Evolutionary conservation across 2,888 invertebrate genomes (phyloP).

Genomic region (Scaeva pyrastri): DNA sequence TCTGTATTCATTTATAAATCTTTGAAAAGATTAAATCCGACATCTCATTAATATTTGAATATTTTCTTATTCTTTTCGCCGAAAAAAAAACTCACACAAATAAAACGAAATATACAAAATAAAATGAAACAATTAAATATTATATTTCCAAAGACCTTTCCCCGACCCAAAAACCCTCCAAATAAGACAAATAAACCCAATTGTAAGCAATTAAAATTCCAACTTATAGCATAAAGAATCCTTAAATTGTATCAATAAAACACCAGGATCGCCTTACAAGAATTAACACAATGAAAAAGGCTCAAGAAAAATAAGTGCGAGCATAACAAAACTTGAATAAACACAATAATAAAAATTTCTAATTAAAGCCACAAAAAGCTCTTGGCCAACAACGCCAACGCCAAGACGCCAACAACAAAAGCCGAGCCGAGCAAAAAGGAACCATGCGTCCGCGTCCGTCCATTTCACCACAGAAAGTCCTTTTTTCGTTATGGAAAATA

Average conservation of each 20-base stretch:
- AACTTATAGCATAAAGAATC: neutral
- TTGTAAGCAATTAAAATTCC: conserved; percentile 12
- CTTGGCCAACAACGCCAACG: neutral
- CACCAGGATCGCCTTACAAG: neutral
- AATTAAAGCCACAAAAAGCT: conserved; percentile 9
- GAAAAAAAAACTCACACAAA: too few relatives aligned
- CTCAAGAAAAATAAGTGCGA: conserved; percentile 13
- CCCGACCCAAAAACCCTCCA: too few relatives aligned
- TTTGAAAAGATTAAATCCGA: too few relatives aligned
- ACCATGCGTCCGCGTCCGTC: neutral
- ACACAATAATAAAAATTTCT: conserved; percentile 13
- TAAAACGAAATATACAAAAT: too few relatives aligned
- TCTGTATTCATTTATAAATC: neutral
- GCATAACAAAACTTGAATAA: conserved; percentile 15
- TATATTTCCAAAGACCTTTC: too few relatives aligned
- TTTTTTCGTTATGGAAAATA: conserved; percentile 3
- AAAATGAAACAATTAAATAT: too few relatives aligned
- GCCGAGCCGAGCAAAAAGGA: neutral
- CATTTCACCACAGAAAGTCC: neutral
- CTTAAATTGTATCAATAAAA: conserved; percentile 18
- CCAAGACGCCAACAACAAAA: neutral
- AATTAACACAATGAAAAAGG: conserved; percentile 17
- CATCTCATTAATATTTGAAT: too few relatives aligned
- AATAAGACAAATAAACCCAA: too few relatives aligned
- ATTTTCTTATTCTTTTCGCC: too few relatives aligned